These are phyloP conservation scores for Trachops cirrhosus DNA, from an alignment of 2,797 vertebrate genomes.

Conservation along the genomic window DNA sequence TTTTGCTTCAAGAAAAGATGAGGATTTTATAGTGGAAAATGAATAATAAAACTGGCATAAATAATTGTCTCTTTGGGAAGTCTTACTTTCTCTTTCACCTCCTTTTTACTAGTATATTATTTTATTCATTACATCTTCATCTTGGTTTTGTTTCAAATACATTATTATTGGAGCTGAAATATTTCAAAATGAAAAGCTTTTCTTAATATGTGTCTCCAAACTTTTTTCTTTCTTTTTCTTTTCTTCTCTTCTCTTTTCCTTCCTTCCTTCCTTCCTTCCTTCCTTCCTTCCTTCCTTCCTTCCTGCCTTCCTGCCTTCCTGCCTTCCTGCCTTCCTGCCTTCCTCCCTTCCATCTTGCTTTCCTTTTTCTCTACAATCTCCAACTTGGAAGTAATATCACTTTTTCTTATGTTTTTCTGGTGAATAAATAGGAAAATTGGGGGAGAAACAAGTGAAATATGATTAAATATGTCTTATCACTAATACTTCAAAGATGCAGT, in stretches of 20 bases:
- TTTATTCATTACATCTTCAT: not conserved
- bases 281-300: no score
- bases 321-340: accelerated
- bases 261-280: no score
- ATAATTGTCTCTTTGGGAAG: not conserved
- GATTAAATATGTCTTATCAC: not conserved
- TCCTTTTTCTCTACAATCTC: not conserved
- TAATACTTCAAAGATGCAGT: not conserved
- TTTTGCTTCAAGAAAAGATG: slow-evolving; percentile 13
- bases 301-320: no score
- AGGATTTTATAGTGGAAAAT: not conserved
- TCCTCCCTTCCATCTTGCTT: not conserved
- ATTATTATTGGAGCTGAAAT: not conserved
- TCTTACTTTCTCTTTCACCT: not conserved
- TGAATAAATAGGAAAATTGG: not conserved
- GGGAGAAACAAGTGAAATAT: not conserved
- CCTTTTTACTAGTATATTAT: not conserved
- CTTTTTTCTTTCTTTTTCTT: not conserved
- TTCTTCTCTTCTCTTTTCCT: no score
- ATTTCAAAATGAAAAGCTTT: slow-evolving; percentile 24
- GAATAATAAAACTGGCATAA: not conserved
- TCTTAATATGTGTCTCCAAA: not conserved
- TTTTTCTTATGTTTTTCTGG: not conserved
- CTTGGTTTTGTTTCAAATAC: slow-evolving; percentile 39
- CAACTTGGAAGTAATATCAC: not conserved